phyloP scores from a whole-genome alignment of 2,113 vertebrate species.

The Vidua chalybeata region DNA sequence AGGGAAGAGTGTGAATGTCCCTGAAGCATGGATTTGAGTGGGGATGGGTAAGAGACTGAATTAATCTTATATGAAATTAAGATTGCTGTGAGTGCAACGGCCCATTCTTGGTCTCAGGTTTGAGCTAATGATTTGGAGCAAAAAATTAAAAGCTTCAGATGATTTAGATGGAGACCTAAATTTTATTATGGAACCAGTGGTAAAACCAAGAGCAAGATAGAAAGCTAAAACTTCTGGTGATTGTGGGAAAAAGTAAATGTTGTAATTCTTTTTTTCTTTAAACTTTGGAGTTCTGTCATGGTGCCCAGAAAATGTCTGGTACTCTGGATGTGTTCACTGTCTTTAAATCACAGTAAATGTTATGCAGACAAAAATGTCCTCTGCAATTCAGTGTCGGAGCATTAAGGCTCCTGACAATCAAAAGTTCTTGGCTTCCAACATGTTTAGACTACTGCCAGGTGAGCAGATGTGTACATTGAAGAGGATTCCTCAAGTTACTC shows the following conservation, averaged over 20 bases:
- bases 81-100: neutral
- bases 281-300: neutral
- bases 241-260: neutral
- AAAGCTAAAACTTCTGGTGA: neutral
- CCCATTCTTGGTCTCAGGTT: neutral
- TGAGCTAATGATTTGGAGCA: neutral
- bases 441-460: neutral
- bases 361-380: neutral
- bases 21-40: neutral
- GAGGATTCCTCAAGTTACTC: neutral
- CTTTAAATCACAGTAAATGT: neutral
- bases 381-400: neutral
- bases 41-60: neutral
- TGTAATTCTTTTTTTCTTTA: neutral
- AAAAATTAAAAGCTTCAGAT: neutral
- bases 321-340: neutral
- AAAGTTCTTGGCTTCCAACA: neutral
- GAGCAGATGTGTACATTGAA: neutral
- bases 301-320: neutral
- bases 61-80: neutral
- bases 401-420: neutral
- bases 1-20: neutral
- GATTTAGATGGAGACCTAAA: neutral
- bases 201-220: neutral
- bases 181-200: neutral